A percentile compares a stretch with the other conserved stretches of the same genome.
These are phyloP conservation scores for Podilymbus podiceps DNA, from an alignment of 2,113 vertebrate species.

Conservation along the genomic window DNA sequence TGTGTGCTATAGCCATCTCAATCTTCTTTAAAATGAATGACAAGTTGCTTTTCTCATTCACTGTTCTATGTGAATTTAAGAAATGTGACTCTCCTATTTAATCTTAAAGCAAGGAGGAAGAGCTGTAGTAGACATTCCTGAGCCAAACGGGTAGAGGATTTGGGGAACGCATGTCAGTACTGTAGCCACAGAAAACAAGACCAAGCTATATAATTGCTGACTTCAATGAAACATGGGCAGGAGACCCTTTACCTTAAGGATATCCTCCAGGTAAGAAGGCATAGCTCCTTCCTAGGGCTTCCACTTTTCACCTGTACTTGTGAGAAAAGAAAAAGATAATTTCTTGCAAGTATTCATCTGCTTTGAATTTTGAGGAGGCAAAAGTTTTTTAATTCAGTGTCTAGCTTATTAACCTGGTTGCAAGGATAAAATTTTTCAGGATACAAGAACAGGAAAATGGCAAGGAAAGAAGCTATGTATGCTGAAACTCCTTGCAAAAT, in stretches of 20 bases:
- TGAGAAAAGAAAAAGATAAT: neutral
- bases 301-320: neutral
- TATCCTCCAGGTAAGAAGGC: neutral
- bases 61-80: neutral
- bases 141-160: neutral
- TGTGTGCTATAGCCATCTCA: neutral
- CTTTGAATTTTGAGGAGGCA: neutral
- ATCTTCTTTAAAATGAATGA: constrained; percentile 2
- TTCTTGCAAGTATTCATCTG: neutral
- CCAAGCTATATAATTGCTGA: neutral
- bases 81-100: neutral
- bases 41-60: neutral
- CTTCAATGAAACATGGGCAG: neutral
- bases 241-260: neutral
- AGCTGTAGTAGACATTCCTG: neutral
- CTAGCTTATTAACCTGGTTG: neutral
- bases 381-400: neutral
- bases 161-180: neutral
- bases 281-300: neutral
- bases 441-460: neutral
- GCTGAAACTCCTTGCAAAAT: neutral
- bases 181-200: neutral
- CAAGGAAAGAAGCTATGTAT: neutral
- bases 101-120: neutral
- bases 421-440: neutral